Conservation (phyloP, 2,888 invertebrate species). For the Epinotia nisella region DNA sequence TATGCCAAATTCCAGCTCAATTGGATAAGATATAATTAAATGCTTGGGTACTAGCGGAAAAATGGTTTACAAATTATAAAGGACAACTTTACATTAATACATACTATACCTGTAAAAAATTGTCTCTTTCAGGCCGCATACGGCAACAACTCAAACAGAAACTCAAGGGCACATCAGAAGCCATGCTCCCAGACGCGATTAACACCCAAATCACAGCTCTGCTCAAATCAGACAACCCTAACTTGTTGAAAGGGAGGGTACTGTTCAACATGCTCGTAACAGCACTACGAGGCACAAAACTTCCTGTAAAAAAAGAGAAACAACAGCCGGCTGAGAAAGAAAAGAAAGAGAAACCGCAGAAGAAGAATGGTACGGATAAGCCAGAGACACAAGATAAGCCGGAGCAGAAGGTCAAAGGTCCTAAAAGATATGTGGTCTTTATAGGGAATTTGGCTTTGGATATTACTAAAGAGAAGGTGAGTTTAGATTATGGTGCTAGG, state of each 20-base stretch:
- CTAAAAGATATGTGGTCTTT: conserved; percentile 80
- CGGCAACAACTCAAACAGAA: conserved; percentile 65
- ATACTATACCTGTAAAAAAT: no score
- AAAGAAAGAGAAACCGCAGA: neutral
- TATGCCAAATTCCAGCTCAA: no score
- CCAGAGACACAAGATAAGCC: conserved; percentile 43
- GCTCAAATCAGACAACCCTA: conserved; percentile 56
- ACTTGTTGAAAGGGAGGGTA: conserved; percentile 70
- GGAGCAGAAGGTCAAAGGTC: conserved; percentile 60
- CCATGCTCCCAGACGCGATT: conserved; percentile 68
- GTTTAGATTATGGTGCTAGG: conserved; percentile 13
- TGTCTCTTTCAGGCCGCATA: conserved; percentile 66
- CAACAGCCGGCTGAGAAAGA: conserved; percentile 45
- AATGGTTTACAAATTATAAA: no score
- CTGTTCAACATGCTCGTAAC: conserved; percentile 73
- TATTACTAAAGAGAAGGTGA: conserved; percentile 69
- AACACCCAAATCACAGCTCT: conserved; percentile 67
- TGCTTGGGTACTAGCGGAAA: no score
- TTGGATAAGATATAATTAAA: no score
- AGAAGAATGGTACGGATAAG: conserved; percentile 39
- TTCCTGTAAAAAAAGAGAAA: conserved; percentile 16
- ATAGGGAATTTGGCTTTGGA: conserved; percentile 74
- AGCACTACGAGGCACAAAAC: conserved; percentile 41
- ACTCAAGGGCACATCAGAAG: conserved; percentile 64
- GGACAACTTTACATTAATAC: no score